A percentile compares a stretch with the other conserved stretches of the same genome.
These are phyloP conservation scores for Macropodus opercularis DNA, from an alignment of 2,797 vertebrate genomes.

Conservation along the genomic window DNA sequence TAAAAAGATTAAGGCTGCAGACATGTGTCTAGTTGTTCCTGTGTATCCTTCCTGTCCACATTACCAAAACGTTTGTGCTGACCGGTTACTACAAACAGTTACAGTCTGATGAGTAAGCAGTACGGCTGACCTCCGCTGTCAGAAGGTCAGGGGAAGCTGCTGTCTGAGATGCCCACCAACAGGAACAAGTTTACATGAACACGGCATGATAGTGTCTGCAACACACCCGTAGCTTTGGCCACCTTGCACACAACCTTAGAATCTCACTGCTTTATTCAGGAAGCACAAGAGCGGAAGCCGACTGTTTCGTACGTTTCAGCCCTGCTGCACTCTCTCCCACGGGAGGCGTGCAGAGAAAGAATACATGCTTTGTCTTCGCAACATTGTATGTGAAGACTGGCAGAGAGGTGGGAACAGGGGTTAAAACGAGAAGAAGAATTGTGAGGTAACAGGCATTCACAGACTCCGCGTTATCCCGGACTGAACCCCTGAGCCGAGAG, in stretches of 20 bases:
- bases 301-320: too few species aligned
- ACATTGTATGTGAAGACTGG: slow-evolving; percentile 40
- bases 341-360: slow-evolving; percentile 50
- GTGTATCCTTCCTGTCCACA: not conserved
- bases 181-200: slow-evolving; percentile 36
- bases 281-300: slow-evolving; percentile 32
- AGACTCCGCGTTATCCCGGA: slow-evolving; percentile 41
- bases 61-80: slow-evolving; percentile 7
- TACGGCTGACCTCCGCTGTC: slow-evolving; percentile 19
- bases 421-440: slow-evolving; percentile 36
- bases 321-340: slow-evolving; percentile 41
- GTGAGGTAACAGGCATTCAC: slow-evolving; percentile 37
- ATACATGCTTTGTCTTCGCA: slow-evolving; percentile 54
- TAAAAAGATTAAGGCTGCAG: slow-evolving; percentile 19
- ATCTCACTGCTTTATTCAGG: slow-evolving; percentile 20
- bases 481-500: slow-evolving; percentile 32
- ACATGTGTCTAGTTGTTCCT: not conserved
- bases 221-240: slow-evolving; percentile 3
- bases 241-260: slow-evolving; percentile 6
- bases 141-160: slow-evolving; percentile 24
- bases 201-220: slow-evolving; percentile 1
- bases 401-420: slow-evolving; percentile 40
- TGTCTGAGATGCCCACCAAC: slow-evolving; percentile 36
- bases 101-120: slow-evolving; percentile 18
- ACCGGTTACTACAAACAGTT: not conserved